A percentile compares a stretch with the other conserved stretches of the same genome.
Evolutionary conservation across 2,797 vertebrate genomes (phyloP).

Genomic region (Parotocinclus haroldoi): DNA sequence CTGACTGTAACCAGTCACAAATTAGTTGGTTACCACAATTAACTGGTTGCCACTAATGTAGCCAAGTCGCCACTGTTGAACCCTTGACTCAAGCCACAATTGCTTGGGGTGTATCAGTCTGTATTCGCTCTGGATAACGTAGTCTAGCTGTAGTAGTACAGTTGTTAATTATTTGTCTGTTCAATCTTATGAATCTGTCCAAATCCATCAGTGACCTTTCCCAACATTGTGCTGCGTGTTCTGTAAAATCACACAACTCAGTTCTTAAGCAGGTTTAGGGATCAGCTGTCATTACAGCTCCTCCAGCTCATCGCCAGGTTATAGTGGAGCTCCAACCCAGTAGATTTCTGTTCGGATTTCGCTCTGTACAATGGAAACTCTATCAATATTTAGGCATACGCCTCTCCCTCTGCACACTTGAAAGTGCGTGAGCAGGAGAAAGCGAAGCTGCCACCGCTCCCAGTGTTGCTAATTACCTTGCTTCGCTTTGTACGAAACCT

Average conservation of each 20-base stretch:
- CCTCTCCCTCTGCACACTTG: slow-evolving; percentile 61
- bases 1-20: too few species aligned
- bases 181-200: too few species aligned
- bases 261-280: background rate
- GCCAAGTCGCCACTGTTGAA: too few species aligned
- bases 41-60: too few species aligned
- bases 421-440: slow-evolving; percentile 63
- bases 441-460: slow-evolving; percentile 71
- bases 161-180: too few species aligned
- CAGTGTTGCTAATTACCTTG: slow-evolving; percentile 77
- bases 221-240: background rate
- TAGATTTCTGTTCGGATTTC: slow-evolving; percentile 55
- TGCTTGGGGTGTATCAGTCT: too few species aligned
- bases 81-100: too few species aligned
- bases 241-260: background rate
- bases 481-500: slow-evolving; percentile 65
- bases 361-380: slow-evolving; percentile 45
- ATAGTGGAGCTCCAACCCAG: slow-evolving; percentile 3
- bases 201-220: too few species aligned
- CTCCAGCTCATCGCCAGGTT: slow-evolving; percentile 30
- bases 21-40: too few species aligned
- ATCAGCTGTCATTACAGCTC: slow-evolving; percentile 23
- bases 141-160: too few species aligned
- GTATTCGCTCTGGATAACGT: too few species aligned
- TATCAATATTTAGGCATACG: slow-evolving; percentile 59